Base-by-base conservation (phyloP, 2,113 vertebrate genomes). In the Corythornis cristatus region DNA sequence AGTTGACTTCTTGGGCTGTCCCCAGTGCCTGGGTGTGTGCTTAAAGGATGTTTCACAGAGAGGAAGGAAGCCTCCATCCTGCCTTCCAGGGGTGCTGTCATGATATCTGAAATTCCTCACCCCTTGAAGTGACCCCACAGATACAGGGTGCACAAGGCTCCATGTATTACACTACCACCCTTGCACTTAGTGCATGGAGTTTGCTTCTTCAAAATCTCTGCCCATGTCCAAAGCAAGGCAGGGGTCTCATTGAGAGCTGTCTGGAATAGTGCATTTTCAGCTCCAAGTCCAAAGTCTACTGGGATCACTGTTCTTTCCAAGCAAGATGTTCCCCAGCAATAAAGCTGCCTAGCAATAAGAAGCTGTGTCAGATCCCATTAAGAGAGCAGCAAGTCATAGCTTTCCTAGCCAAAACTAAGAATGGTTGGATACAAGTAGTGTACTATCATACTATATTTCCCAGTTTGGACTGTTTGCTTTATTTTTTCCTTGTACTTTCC, bases 161-260 rank as follows among this genome's bases (percentile, higher is more conserved):
- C 7, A 31, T 11, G 12, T 58, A 5, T 65, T 50, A 48, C 6
- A 19, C 22, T 50, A 16, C 21, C 29, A 40, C 16, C 28, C 23
- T 51, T 42, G n/a, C 3, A 15, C 12, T 11, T 0, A 1, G 14
- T 16, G 18, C 6, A 3, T 31, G 56, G 21, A 29, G 45, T 25
- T 37, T 37, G 25, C 45, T 83, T 62, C 43, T 29, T 48, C 31
- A 43, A 16, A 83, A 65, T 14, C 14, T 43, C 62, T 68, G 25
- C 25, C 26, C 1, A 3, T 33, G 19, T 33, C 31, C 45, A 16
- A 31, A 54, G 21, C 9, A 53, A 60, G 40, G 15, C 57, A 70
- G 33, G 14, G 45, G 10, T 28, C 5, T 79, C 61, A 21, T n/a
- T 19, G 23, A 33, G 48, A 56, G 5, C 20, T 66, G 37, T 7